These are phyloP conservation scores for Fukomys damarensis DNA, from an alignment of 2,113 vertebrate genomes.

Conservation along the genomic window DNA sequence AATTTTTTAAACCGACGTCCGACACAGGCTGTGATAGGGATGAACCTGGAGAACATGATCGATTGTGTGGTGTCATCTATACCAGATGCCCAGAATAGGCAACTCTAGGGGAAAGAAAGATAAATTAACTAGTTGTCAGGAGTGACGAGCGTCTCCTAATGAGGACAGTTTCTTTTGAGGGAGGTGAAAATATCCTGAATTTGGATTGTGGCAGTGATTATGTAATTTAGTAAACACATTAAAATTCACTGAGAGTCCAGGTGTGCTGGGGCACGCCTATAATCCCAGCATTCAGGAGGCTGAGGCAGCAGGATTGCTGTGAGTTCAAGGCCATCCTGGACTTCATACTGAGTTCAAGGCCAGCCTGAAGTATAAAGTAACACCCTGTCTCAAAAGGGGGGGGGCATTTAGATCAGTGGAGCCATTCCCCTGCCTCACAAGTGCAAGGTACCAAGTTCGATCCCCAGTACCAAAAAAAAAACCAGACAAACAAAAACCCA, in stretches of 20 bases:
- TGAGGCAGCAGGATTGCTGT: not conserved
- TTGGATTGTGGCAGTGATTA: not conserved
- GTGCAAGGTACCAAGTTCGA: too few species aligned
- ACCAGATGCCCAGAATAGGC: not conserved
- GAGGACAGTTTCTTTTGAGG: not conserved
- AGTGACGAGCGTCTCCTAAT: not conserved
- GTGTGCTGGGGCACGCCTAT: not conserved
- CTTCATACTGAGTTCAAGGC: not conserved
- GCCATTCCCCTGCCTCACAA: too few species aligned
- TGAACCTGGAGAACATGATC: not conserved
- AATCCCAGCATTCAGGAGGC: not conserved
- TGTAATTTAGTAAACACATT: not conserved
- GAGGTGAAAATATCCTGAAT: not conserved
- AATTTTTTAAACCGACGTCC: not conserved
- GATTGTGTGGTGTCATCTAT: not conserved
- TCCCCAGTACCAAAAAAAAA: not conserved
- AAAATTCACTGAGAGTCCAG: not conserved
- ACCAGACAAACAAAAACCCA: too few species aligned
- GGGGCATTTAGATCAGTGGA: too few species aligned
- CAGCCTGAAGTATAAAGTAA: not conserved
- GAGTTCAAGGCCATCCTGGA: not conserved
- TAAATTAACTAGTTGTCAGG: not conserved
- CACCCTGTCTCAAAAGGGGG: too few species aligned
- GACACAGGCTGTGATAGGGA: not conserved
- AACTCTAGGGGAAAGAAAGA: not conserved